A percentile compares a stretch with the other conserved stretches of the same genome.
Evolutionary conservation across 1,140 invertebrate genomes (phyloP).

Genomic region (Epicauta chinensis): DNA sequence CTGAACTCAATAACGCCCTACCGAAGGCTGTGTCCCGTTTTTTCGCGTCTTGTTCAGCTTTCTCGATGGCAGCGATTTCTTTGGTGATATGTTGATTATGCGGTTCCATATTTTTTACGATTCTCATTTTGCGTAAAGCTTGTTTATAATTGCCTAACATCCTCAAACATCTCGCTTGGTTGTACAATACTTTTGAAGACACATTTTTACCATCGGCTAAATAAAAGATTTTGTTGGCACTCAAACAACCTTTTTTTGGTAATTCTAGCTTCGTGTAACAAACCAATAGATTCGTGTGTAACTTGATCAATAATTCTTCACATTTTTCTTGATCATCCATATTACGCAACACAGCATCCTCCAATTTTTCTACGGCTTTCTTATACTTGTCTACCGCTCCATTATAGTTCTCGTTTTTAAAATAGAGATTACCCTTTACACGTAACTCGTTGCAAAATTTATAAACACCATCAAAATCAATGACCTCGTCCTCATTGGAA

Average conservation of each 20-base stretch:
- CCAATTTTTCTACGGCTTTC: neutral
- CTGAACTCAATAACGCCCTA: too few species aligned
- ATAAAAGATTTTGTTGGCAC: conserved; percentile 44
- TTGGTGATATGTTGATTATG: conserved; percentile 42
- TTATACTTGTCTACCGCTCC: conserved; percentile 6
- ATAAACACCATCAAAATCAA: conserved; percentile 2
- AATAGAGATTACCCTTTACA: neutral
- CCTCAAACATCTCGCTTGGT: conserved; percentile 49
- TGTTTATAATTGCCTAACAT: conserved; percentile 46
- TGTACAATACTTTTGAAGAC: conserved; percentile 52
- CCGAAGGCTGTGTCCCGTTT: neutral
- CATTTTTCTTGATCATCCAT: conserved; percentile 54
- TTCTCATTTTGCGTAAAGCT: conserved; percentile 41
- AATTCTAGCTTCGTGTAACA: conserved; percentile 56
- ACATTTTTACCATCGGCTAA: conserved; percentile 41
- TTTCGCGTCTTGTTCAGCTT: neutral
- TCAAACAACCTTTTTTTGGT: conserved; percentile 49
- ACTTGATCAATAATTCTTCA: conserved; percentile 49
- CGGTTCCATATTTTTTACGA: conserved; percentile 43
- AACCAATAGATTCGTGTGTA: conserved; percentile 63
- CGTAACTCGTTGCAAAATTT: neutral
- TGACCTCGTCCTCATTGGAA: neutral
- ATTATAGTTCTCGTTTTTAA: neutral
- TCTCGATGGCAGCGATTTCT: conserved; percentile 25
- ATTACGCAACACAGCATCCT: conserved; percentile 42